These are phyloP conservation scores for Halcyon badia DNA, from an alignment of 2,797 vertebrate genomes.

Conservation along the genomic window DNA sequence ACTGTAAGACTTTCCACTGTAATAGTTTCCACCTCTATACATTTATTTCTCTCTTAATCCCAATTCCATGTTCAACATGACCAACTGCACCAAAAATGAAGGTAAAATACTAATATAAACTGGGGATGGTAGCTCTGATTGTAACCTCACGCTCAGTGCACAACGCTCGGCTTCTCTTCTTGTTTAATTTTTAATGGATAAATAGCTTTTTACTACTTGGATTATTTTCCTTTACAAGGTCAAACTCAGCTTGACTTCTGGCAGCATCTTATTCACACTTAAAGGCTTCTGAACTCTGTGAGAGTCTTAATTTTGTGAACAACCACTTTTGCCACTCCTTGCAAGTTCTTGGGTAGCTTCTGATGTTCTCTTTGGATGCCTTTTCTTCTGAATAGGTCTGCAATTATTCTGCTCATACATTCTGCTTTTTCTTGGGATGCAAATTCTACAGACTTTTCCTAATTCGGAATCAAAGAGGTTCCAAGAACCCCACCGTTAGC, in stretches of 20 bases:
- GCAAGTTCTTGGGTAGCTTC: background rate
- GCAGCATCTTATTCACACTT: background rate
- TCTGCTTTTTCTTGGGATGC: background rate
- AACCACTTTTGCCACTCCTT: slow-evolving; percentile 10
- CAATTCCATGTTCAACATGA: background rate
- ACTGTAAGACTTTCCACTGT: background rate
- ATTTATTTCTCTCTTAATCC: background rate
- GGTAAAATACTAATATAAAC: background rate
- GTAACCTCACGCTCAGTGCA: background rate
- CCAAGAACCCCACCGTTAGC: background rate
- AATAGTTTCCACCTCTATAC: background rate
- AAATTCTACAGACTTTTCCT: background rate
- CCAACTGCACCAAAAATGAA: background rate
- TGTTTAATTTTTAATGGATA: background rate
- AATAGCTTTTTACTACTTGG: background rate
- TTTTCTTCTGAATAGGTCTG: background rate
- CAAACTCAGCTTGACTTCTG: slow-evolving; percentile 42
- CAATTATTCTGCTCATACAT: background rate
- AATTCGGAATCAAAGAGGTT: slow-evolving; percentile 11
- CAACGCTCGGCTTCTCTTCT: background rate
- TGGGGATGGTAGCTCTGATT: background rate
- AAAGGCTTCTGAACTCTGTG: slow-evolving; percentile 3
- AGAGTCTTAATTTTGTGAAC: background rate
- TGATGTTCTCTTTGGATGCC: background rate
- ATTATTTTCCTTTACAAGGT: slow-evolving; percentile 24